Conservation (phyloP, 1,140 invertebrate genomes). For the Ceratosolen fusciceps region DNA sequence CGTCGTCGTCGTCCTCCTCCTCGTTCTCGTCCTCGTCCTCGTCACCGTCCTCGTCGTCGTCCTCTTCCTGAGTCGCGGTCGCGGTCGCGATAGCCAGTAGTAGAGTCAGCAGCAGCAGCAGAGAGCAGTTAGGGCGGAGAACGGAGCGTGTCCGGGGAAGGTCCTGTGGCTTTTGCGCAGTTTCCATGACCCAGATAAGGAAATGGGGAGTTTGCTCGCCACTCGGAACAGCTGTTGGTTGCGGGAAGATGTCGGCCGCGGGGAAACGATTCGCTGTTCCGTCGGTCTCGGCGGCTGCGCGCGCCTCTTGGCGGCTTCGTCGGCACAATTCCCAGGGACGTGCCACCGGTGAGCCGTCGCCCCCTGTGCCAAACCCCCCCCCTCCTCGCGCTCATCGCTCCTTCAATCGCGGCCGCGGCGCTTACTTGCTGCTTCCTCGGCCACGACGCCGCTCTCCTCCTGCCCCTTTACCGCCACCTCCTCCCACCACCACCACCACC, state of each 20-base stretch:
- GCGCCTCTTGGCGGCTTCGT: conserved; percentile 64
- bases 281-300: conserved; percentile 53
- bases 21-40: background rate
- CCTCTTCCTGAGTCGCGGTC: conserved; percentile 12
- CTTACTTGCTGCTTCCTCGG: background rate
- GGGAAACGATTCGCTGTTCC: conserved; percentile 64
- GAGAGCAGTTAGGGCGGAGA: too few species aligned
- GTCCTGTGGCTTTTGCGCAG: conserved; percentile 62
- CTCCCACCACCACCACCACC: background rate
- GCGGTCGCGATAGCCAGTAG: conserved; percentile 40
- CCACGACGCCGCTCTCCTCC: background rate
- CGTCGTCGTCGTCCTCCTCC: background rate
- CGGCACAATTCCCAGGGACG: conserved; percentile 65
- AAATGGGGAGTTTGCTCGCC: conserved; percentile 69
- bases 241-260: conserved; percentile 66
- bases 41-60: conserved; percentile 19
- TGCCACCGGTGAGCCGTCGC: conserved; percentile 38
- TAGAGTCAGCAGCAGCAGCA: background rate
- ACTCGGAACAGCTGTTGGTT: conserved; percentile 69
- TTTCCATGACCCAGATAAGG: conserved; percentile 70
- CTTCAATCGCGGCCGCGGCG: background rate
- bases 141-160: too few species aligned
- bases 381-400: background rate
- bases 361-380: background rate
- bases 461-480: too few species aligned